These are phyloP conservation scores for Lipotes vexillifer DNA, from an alignment of 2,113 vertebrate species.

Conservation along the genomic window DNA sequence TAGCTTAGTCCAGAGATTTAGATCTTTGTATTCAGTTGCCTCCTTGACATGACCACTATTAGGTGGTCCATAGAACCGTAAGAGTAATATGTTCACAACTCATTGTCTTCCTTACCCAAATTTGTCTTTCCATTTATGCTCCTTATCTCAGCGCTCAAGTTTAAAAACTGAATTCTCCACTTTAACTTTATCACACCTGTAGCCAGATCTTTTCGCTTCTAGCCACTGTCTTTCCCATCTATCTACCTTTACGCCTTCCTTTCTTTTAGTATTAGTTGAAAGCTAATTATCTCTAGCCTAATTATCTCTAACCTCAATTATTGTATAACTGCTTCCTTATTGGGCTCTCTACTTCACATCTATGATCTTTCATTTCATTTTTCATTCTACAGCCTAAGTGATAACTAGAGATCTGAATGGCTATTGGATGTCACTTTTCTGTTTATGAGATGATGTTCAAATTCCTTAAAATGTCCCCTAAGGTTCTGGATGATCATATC, in stretches of 20 bases:
- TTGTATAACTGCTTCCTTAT: neutral
- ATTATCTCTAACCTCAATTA: neutral
- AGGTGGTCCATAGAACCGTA: neutral
- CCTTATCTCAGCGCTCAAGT: neutral
- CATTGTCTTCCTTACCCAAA: neutral
- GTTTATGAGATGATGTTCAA: neutral
- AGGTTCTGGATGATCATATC: neutral
- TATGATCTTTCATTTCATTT: neutral
- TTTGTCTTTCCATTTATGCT: neutral
- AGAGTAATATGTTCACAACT: neutral
- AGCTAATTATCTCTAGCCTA: neutral
- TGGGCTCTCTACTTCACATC: neutral
- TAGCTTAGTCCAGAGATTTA: neutral
- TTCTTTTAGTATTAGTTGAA: neutral
- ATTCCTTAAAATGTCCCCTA: neutral
- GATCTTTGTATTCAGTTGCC: neutral
- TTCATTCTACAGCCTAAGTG: neutral
- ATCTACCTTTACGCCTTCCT: neutral
- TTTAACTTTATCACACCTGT: neutral
- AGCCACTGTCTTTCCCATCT: neutral
- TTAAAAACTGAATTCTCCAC: neutral
- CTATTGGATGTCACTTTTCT: neutral
- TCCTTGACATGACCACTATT: neutral
- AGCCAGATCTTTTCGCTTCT: neutral
- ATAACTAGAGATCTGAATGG: neutral